phyloP scores from a whole-genome alignment of 2,113 vertebrate species.

The Prolemur simus region DNA sequence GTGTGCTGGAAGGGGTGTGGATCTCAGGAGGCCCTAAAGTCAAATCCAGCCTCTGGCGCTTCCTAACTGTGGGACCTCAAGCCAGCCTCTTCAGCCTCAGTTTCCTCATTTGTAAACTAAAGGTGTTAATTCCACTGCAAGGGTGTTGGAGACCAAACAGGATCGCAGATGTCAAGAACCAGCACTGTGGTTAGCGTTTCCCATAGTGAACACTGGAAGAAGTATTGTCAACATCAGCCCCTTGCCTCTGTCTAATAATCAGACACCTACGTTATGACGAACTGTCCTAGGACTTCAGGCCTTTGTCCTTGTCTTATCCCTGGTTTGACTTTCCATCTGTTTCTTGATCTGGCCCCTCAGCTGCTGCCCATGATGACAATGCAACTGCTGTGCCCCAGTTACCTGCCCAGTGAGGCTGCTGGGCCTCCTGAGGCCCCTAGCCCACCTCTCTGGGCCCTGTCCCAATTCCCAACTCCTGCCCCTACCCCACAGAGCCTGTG shows the following conservation, averaged over 20 bases:
- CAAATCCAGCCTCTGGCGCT: background rate
- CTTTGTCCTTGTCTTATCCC: background rate
- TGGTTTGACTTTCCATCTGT: background rate
- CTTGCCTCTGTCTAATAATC: background rate
- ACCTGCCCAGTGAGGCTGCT: background rate
- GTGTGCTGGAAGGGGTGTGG: background rate
- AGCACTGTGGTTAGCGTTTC: background rate
- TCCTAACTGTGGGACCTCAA: background rate
- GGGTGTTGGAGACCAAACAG: background rate
- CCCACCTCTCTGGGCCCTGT: background rate
- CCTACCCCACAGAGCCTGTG: background rate
- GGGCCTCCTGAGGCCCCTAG: fast-evolving
- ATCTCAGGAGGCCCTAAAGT: background rate
- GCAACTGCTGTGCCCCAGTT: no score
- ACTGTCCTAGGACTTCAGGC: background rate
- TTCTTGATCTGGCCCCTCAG: background rate
- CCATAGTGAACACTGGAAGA: background rate
- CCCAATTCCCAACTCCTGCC: background rate
- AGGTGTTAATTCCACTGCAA: background rate
- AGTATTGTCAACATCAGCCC: background rate
- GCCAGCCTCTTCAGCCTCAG: background rate
- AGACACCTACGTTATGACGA: background rate
- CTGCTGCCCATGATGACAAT: background rate
- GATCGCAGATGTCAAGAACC: background rate
- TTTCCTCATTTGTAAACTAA: background rate